Base-by-base conservation (phyloP, 2,797 vertebrate genomes). In the Enteromius argenteus region DNA sequence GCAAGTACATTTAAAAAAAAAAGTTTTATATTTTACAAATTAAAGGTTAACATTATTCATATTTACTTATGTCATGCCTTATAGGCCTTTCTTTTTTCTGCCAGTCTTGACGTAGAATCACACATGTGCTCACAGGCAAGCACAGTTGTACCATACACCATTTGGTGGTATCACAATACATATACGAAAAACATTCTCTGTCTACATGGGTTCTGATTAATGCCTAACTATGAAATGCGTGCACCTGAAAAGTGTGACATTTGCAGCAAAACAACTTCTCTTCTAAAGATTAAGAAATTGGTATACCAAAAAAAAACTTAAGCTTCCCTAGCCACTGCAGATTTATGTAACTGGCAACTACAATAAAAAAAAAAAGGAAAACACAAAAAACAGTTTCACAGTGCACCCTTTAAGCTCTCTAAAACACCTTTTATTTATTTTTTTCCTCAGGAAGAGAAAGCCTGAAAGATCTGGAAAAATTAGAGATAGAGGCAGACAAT, bases 391-490 rank as follows among this genome's bases (percentile, higher is more conserved):
- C 4, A 13, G 1, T 19, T n/a, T 68, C 35, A 67, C 66, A 39
- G 19, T 39, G 37, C 66, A 39, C 35, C 1, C 27, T 10, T 37
- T 67, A 46, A 44, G 37, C 5, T 42, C 2, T 62, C 4, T 62
- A n/a, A 19, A 60, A 60, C n/a, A 58, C 23, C n/a, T 71, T 71
- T 44, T 46, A 44, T 56, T 17, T 13, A n/a, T 46, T 67, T 35
- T 37, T 14, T 74, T 19, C 42, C 23, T 75, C 89, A 97, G 96
- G 93, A 89, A 96, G 95, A 89, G 96, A 96, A 64, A 93, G 94
- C 88, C 88, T 96, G 89, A 96, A 95, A 89, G 95, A 96, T 89
- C 95, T 95, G 83, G 96, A 97, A 88, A 95, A 95, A 89, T 71
- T 97, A 86, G 95, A 96, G 89, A 91, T 94, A 91, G 96, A 97